Conservation (phyloP, 2,888 invertebrate species). For the Oscheius sp. region DNA sequence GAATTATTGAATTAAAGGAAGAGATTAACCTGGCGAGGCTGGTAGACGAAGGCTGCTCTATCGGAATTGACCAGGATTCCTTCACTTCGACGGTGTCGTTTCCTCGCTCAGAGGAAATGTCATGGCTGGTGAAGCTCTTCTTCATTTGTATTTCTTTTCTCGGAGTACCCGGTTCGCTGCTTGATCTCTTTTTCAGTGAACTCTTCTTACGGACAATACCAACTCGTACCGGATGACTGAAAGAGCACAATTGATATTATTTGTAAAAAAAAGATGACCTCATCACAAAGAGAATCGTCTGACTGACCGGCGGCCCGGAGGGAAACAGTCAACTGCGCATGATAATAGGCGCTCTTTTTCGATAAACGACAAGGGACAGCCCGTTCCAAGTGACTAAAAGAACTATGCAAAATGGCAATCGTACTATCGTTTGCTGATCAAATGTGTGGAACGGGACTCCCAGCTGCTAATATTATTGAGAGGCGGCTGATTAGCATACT, state of each 20-base stretch:
- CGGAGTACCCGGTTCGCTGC: constrained; percentile 28
- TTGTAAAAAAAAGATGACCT: not conserved
- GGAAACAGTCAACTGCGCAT: not conserved
- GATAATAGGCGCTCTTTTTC: constrained; percentile 1
- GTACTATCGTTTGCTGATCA: no score
- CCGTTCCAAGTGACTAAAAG: not conserved
- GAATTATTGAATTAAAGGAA: not conserved
- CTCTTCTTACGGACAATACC: constrained; percentile 40
- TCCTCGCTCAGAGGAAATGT: constrained; percentile 11
- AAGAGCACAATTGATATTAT: not conserved
- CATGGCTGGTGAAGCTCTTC: constrained; percentile 15
- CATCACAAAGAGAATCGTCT: not conserved
- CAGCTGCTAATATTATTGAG: not conserved
- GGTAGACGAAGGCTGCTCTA: not conserved
- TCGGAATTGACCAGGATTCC: no score
- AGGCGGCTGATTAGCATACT: constrained; percentile 31
- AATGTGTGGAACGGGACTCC: no score
- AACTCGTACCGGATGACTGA: constrained; percentile 37
- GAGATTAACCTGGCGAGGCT: constrained; percentile 23
- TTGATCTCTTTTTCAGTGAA: constrained; percentile 32
- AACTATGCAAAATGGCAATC: not conserved
- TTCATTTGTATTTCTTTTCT: constrained; percentile 4
- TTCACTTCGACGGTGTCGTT: not conserved
- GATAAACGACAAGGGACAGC: not conserved
- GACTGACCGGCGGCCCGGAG: not conserved